Conservation (phyloP, 2,888 invertebrate genomes). For the Neocrepidodera transversa region DNA sequence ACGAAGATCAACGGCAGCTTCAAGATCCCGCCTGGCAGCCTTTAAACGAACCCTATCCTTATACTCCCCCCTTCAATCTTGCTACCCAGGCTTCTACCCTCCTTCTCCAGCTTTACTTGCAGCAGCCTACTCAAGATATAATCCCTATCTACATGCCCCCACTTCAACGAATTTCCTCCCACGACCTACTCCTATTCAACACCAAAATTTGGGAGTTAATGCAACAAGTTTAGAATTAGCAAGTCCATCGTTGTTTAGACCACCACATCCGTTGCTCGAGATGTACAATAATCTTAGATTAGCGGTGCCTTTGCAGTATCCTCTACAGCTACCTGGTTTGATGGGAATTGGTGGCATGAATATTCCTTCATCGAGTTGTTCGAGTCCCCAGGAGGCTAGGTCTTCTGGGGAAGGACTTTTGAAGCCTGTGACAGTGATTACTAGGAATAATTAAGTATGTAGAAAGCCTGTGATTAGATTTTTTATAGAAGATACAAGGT, state of each 20-base stretch:
- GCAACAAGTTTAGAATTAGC: conserved; percentile 3
- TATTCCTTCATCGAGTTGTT: conserved; percentile 34
- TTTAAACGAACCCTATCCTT: conserved; percentile 82
- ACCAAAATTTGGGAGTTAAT: conserved; percentile 35
- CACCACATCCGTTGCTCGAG: conserved; percentile 46
- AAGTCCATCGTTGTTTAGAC: conserved; percentile 43
- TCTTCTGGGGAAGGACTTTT: conserved; percentile 51
- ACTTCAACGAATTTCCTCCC: conserved; percentile 51
- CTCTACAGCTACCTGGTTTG: conserved; percentile 46
- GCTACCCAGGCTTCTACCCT: conserved; percentile 52
- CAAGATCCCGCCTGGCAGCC: conserved; percentile 86
- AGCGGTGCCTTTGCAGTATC: conserved; percentile 47
- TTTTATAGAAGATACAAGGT: background rate
- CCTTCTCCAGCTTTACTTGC: conserved; percentile 63
- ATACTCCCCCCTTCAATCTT: conserved; percentile 66
- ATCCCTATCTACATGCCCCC: conserved; percentile 64
- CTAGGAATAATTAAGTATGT: conserved; percentile 44
- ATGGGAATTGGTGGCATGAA: conserved; percentile 18
- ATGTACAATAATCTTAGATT: conserved; percentile 51
- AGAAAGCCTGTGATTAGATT: conserved; percentile 12
- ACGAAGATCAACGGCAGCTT: conserved; percentile 88
- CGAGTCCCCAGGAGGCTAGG: conserved; percentile 38
- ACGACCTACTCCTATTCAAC: conserved; percentile 63
- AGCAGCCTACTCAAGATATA: conserved; percentile 73
- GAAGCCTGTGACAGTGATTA: conserved; percentile 59